Percentiles rank a stretch among this genome's conserved stretches.
These are phyloP conservation scores for Agonum fuliginosum DNA, from an alignment of 2,888 invertebrate genomes.

Conservation along the genomic window DNA sequence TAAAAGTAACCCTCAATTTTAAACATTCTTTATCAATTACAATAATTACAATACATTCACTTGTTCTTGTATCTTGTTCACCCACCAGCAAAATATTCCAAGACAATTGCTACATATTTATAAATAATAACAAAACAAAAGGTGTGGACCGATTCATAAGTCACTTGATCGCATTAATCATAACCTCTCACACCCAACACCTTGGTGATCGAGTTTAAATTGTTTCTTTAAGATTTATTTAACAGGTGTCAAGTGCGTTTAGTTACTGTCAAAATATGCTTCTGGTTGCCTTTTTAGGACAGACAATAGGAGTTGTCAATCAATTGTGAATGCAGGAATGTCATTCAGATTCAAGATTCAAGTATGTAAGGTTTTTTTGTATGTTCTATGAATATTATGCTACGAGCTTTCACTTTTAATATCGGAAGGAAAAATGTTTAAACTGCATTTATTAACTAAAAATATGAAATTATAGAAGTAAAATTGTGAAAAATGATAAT, in stretches of 20 bases:
- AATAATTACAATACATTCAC: not conserved
- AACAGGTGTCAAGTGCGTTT: conserved; percentile 15
- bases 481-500: no score
- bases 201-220: not conserved
- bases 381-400: not conserved
- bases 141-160: conserved; percentile 5
- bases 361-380: not conserved
- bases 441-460: no score
- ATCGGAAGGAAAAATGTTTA: no score
- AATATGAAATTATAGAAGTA: no score
- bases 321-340: not conserved
- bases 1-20: not conserved
- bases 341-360: no score
- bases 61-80: not conserved
- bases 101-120: conserved; percentile 5
- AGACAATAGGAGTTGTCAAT: conserved; percentile 13
- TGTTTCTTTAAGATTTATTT: not conserved
- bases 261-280: conserved; percentile 3
- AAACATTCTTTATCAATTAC: not conserved
- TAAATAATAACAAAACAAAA: not conserved
- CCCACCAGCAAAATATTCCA: not conserved
- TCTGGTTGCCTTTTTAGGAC: not conserved
- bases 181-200: not conserved
- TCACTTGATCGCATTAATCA: conserved; percentile 10
- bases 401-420: conserved; percentile 7